Conservation (phyloP, 2,113 vertebrate species). For the Orycteropus afer region DNA sequence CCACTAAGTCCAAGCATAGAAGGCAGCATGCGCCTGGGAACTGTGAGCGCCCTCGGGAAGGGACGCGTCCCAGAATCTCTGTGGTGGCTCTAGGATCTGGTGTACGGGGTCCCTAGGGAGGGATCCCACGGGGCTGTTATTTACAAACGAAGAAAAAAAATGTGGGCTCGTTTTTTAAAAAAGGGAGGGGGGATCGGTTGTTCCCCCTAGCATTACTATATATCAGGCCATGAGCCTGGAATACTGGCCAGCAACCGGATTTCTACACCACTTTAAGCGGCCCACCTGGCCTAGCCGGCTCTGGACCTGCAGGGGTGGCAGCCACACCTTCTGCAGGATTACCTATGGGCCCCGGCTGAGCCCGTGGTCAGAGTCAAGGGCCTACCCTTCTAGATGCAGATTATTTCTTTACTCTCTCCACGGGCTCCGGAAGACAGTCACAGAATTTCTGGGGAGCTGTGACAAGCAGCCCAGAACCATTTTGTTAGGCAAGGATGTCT, state of each 20-base stretch:
- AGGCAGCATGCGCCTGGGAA: neutral
- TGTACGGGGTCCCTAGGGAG: neutral
- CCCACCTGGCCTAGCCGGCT: neutral
- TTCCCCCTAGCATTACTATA: slow-evolving; percentile 33
- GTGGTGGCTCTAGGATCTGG: neutral
- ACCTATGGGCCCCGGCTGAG: neutral
- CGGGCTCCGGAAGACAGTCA: neutral
- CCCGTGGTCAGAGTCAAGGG: neutral
- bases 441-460: neutral
- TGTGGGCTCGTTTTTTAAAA: neutral
- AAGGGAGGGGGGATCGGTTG: neutral
- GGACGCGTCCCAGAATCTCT: neutral
- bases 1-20: neutral
- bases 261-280: neutral
- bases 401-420: neutral
- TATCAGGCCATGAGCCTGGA: neutral
- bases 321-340: neutral
- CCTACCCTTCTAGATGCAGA: neutral
- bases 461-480: neutral
- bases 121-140: neutral
- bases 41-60: neutral
- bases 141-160: slow-evolving; percentile 45
- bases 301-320: neutral
- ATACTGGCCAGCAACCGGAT: neutral
- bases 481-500: neutral